Evolutionary conservation across 2,888 invertebrate genomes (phyloP), one percentile per base, ranked within the genome.

Genomic region (Buathra laborator): DNA sequence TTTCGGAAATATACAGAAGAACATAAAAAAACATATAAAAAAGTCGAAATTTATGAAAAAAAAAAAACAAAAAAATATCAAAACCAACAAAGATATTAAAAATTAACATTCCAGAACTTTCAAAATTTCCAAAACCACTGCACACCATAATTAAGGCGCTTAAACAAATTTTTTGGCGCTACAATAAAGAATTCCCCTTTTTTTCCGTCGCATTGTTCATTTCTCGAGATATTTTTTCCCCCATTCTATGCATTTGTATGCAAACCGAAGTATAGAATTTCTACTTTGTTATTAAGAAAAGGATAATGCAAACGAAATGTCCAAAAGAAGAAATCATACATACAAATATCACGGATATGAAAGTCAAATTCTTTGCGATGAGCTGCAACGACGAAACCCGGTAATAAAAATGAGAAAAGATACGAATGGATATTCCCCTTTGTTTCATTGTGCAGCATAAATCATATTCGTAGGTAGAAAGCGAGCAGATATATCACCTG

Each of bases 401-500:
- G 67, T 16, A 48, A 48, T 24, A 46, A 56, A 37, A 71, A 75
- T 56, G 37, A 53, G 59, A 81, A 77, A 78, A 87, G 56, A 78
- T 51, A 66, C 44, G 12, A 53, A 53, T 53, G 19, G 14, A 66
- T 88, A 70, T 85, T 84, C 75, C 76, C 83, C 80, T 81, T 77
- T 84, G 79, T 56, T 83, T 78, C 80, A 78, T 53, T 84, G 67
- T 66, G 83, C 43, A 14, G 72, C 46, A 88, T 89, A 87, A 88
- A 89, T 89, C 87, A 89, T 87, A 76, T 59, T 80, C 48, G 56
- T 70, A 62, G 59, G 48, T 67, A 24, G 82, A 87, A 85, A 81
- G 84, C 76, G 80, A 72, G 70, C 85, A 84, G 82, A 89, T 89
- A 87, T 85, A 88, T 89, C 88, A 87, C 64, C 71, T 87, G 82